Conservation (phyloP, 37 sponge, comb jelly and placozoan genomes). For the Eunapius fragilis region DNA sequence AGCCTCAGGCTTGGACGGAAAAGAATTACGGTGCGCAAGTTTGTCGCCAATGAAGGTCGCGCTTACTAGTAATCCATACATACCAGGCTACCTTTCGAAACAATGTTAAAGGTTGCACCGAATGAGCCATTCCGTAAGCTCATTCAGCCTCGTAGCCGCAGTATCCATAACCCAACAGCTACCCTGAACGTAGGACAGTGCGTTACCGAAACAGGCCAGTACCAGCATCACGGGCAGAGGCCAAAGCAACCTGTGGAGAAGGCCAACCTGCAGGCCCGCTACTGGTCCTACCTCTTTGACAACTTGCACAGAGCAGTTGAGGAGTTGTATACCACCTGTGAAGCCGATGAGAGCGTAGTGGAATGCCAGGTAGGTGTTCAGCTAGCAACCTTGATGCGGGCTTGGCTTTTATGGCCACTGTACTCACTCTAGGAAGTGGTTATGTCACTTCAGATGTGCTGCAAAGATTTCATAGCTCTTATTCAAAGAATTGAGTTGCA, state of each 20-base stretch:
- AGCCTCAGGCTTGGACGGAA: not conserved
- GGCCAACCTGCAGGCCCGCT: slow-evolving; percentile 73
- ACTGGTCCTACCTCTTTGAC: slow-evolving; percentile 94
- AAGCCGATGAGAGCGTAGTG: slow-evolving; percentile 67
- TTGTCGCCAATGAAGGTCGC: not conserved
- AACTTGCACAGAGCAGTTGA: slow-evolving; percentile 89
- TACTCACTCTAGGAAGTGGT: slow-evolving; percentile 72
- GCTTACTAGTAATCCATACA: too few relatives aligned
- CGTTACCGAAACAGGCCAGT: not conserved
- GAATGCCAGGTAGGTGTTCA: slow-evolving; percentile 75
- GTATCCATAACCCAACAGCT: not conserved
- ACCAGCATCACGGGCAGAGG: not conserved
- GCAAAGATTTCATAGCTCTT: slow-evolving; percentile 76
- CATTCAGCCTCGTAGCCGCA: not conserved
- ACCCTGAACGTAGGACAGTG: not conserved
- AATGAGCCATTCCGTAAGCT: not conserved
- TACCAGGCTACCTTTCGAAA: too few relatives aligned
- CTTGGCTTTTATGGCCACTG: not conserved
- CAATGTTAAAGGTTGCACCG: not conserved
- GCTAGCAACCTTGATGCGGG: not conserved
- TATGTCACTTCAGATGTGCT: slow-evolving; percentile 83
- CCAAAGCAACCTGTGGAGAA: not conserved
- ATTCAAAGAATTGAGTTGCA: slow-evolving; percentile 70
- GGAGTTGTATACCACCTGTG: slow-evolving; percentile 87
- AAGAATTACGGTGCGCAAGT: too few relatives aligned